Evolutionary conservation across 2,113 vertebrate species (phyloP), one percentile per base, ranked within the genome.

Genomic region (Serilophus lunatus): DNA sequence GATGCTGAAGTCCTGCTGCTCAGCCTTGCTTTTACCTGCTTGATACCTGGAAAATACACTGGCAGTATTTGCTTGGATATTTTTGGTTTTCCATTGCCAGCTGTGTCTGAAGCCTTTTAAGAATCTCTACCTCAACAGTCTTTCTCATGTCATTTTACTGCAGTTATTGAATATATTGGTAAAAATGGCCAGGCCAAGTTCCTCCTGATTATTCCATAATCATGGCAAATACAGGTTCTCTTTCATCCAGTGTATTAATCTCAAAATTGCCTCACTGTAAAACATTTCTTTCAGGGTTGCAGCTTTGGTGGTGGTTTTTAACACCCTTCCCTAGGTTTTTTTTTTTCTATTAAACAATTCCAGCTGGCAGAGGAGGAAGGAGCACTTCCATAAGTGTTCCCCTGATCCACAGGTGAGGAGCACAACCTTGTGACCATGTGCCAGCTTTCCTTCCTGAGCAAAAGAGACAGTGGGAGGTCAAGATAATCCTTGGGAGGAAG

Each of bases 361-460:
- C 97, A 97, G 89, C 97, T 97, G 96, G 92, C 86, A 82, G 82
- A 31, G 69, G 74, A 38, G 94, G 7, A 56, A 3, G 12, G 53
- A 92, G 90, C 81, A 44, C 87, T 94, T 97, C 86, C 20, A 0
- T 64, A 4, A 85, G 72, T 31, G 66, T 97, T 98, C 95, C 96
- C 96, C 96, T 38, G 70, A 71, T 94, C 96, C 63, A 35, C 9
- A n/a, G 59, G 86, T 44, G 66, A 79, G 82, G 91, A 96, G 86
- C n/a, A 5, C 31, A 74, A 91, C 97, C 96, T 82, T 14, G 12
- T 63, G 80, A 51, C 93, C 35, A 2, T 16, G 86, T 92, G 92
- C 94, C 88, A n/a, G 4, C 25, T 72, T 80, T 82, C 77, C 92
- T 88, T 79, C 70, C 74, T 70, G 51, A 74, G 38, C 2, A 1